phyloP scores from a whole-genome alignment of 1,140 invertebrate genomes.

The Latrodectus geometricus region DNA sequence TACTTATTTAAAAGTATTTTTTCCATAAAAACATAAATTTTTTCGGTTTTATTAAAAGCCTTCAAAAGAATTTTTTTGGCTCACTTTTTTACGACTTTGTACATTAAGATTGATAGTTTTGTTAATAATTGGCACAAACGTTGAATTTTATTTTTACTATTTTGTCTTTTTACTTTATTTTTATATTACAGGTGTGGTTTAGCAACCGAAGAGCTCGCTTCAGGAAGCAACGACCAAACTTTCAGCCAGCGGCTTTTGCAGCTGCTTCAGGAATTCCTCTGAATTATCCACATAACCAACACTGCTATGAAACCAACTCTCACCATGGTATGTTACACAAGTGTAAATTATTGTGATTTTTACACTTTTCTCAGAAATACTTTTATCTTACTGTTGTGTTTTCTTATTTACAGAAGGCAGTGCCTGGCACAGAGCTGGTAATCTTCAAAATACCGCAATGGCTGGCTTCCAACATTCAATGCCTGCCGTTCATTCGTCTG shows the following conservation, averaged over 20 bases:
- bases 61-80: no score
- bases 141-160: no score
- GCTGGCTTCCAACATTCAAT: conserved; percentile 14
- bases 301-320: conserved; percentile 12
- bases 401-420: conserved; percentile 26
- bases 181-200: conserved; percentile 82
- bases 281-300: background rate
- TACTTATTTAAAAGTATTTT: no score
- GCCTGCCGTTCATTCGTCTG: background rate
- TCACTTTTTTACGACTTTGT: no score
- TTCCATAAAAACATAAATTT: no score
- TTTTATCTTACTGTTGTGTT: background rate
- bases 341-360: background rate
- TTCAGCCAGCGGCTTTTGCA: conserved; percentile 71
- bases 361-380: background rate
- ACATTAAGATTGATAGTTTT: no score
- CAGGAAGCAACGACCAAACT: conserved; percentile 83
- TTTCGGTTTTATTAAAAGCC: no score
- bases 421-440: conserved; percentile 19
- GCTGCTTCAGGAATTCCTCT: conserved; percentile 20
- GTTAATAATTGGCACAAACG: no score
- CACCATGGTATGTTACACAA: conserved; percentile 26
- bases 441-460: background rate
- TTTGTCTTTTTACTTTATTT: no score
- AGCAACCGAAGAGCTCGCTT: conserved; percentile 86